These are phyloP conservation scores for Trichoplusia ni DNA, from an alignment of 1,140 invertebrate genomes.

Conservation along the genomic window DNA sequence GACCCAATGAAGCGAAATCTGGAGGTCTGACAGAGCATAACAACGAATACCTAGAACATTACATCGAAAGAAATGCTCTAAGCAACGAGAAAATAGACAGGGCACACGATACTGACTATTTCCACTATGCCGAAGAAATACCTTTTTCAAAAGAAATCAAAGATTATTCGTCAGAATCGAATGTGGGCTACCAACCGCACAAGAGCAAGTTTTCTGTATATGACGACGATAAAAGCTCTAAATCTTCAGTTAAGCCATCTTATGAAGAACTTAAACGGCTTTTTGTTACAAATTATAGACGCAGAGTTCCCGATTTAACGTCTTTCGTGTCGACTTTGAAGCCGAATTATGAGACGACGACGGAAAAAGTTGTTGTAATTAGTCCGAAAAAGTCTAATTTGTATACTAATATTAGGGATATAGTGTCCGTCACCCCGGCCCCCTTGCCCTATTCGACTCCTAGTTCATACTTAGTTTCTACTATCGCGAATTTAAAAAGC, in stretches of 20 bases:
- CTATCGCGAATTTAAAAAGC: slow-evolving; percentile 57
- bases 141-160: slow-evolving; percentile 64
- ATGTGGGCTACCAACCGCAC: slow-evolving; percentile 55
- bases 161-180: slow-evolving; percentile 62
- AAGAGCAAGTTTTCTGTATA: slow-evolving; percentile 45
- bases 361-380: slow-evolving; percentile 57
- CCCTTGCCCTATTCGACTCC: slow-evolving; percentile 43
- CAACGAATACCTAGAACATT: slow-evolving; percentile 24
- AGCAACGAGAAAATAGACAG: background rate
- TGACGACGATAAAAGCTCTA: slow-evolving; percentile 27
- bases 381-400: slow-evolving; percentile 47
- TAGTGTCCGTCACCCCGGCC: slow-evolving; percentile 23
- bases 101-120: slow-evolving; percentile 42
- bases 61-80: slow-evolving; percentile 29
- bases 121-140: slow-evolving; percentile 46
- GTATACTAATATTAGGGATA: slow-evolving; percentile 46
- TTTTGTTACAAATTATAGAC: slow-evolving; percentile 44
- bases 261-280: slow-evolving; percentile 60
- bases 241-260: slow-evolving; percentile 48
- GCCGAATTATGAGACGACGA: slow-evolving; percentile 46
- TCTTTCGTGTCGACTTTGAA: slow-evolving; percentile 46
- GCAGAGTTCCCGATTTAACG: slow-evolving; percentile 41
- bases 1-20: background rate
- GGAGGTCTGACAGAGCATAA: slow-evolving; percentile 7
- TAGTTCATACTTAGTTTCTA: slow-evolving; percentile 57